Evolutionary conservation across 2,113 vertebrate genomes (phyloP).

Genomic region (Colaptes auratus): DNA sequence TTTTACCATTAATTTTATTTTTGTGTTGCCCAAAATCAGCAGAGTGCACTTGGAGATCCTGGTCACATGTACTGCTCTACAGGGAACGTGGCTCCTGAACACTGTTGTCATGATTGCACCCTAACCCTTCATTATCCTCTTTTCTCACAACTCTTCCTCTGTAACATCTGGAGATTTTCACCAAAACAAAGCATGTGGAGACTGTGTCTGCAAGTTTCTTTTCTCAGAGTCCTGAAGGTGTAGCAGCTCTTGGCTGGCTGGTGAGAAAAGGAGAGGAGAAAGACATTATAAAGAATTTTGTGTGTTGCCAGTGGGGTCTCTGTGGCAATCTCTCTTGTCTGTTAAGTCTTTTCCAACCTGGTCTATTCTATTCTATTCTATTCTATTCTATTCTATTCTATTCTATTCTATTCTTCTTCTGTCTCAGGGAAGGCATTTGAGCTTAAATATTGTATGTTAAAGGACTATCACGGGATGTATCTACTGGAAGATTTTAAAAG

Average conservation of each 20-base stretch:
- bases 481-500: not conserved
- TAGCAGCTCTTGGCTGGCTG: not conserved
- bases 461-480: not conserved
- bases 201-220: not conserved
- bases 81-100: not conserved
- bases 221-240: not conserved
- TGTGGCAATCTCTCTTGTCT: not conserved
- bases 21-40: not conserved
- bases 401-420: not conserved
- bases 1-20: not conserved
- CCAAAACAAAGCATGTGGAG: not conserved
- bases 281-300: not conserved
- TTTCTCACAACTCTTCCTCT: not conserved
- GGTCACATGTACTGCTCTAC: not conserved
- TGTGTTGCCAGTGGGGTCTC: not conserved
- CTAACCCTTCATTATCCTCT: not conserved
- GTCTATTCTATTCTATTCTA: too few species aligned
- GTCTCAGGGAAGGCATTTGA: not conserved
- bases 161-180: not conserved
- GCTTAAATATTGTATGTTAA: not conserved
- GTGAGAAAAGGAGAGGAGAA: not conserved
- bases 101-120: rapidly evolving
- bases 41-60: not conserved
- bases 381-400: too few species aligned
- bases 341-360: not conserved